Percentiles rank a stretch among this genome's conserved stretches.
Evolutionary conservation across 2,797 vertebrate species (phyloP).

Genomic region (Carduelis carduelis): DNA sequence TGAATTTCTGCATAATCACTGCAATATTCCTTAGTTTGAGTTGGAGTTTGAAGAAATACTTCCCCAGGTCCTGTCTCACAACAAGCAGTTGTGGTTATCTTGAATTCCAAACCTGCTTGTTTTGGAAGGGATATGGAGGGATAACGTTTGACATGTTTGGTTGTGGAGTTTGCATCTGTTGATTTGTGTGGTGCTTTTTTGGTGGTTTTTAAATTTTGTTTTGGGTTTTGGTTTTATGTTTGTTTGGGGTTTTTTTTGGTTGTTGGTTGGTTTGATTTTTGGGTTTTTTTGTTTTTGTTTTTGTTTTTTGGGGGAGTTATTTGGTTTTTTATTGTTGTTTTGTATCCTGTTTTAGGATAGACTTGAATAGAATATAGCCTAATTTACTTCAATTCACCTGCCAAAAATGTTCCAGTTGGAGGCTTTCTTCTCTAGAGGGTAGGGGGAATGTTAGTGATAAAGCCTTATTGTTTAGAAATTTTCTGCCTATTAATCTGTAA

Average conservation of each 20-base stretch:
- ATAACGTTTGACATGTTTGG: background rate
- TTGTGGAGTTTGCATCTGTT: background rate
- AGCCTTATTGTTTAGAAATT: background rate
- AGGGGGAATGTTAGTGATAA: background rate
- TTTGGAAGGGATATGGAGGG: background rate
- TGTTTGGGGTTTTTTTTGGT: accelerated
- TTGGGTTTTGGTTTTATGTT: background rate
- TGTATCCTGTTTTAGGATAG: background rate
- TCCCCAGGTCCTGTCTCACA: background rate
- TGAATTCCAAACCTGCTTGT: background rate
- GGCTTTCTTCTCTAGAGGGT: background rate
- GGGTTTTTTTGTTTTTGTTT: background rate
- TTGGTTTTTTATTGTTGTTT: background rate
- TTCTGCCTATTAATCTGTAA: background rate
- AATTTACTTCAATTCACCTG: background rate
- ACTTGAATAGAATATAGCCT: background rate
- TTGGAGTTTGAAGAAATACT: background rate
- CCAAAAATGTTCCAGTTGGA: background rate
- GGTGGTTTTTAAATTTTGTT: background rate
- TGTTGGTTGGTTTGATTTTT: background rate
- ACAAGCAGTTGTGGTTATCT: background rate
- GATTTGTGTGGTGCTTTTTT: background rate
- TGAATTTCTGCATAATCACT: background rate
- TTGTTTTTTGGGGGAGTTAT: background rate
- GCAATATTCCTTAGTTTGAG: background rate